Evolutionary conservation across 2,113 vertebrate species (phyloP), one percentile per base, ranked within the genome.

Genomic region (Apteryx mantelli): DNA sequence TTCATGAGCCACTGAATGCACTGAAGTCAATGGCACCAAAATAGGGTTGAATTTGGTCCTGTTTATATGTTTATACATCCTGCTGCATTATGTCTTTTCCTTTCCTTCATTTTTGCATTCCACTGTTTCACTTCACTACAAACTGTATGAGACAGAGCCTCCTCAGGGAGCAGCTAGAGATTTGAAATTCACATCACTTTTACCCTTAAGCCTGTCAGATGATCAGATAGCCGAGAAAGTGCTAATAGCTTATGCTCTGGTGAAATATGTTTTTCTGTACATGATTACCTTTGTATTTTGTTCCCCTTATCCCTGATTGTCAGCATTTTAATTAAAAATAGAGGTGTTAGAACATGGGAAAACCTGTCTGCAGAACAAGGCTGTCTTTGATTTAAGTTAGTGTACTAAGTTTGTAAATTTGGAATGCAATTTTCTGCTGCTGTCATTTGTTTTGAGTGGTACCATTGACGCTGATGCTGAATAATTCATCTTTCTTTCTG

Each of bases 251-350:
- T 97, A 96, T 96, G 93, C 97, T 98, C 92, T 97, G 91, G 94
- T 97, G 94, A 98, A 98, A 98, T 97, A 97, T 95, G 96, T 96
- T 97, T 98, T 98, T 97, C 95, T 97, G 96, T 97, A 97, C 91
- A 97, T 97, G 97, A 98, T 97, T 98, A 96, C 96, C 96, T 98
- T 98, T 98, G 96, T 98, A 97, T 98, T 98, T 98, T 97, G 95
- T 82, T 97, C 88, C 75, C 95, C 85, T 97, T 97, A 97, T 97
- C 91, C 97, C 90, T 97, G 96, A 94, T 96, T 97, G 97, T 98
- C 97, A 98, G 96, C 94, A 98, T 98, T 98, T 98, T 98, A 98
- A 98, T 98, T 98, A 98, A 98, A 98, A 98, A 91, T 95, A 97
- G 96, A 98, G 95, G 95, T 95, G 93, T 90, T 93, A 97, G 97